Evolutionary conservation across 2,797 vertebrate genomes (phyloP).

Genomic region (Peromyscus melanophrys): DNA sequence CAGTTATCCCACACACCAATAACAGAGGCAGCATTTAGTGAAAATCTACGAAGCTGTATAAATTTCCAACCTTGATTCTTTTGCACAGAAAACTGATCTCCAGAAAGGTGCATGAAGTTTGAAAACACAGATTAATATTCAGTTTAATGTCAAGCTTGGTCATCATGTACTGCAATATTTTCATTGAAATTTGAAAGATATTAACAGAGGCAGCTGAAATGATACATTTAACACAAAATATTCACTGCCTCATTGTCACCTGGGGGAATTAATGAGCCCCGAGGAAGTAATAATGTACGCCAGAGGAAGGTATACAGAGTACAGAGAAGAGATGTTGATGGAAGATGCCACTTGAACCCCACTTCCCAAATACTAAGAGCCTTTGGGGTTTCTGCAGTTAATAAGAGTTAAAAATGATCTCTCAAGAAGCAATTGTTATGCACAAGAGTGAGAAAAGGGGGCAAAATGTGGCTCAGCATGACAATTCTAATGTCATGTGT

Average conservation of each 20-base stretch:
- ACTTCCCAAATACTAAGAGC: background rate
- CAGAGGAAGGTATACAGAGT: background rate
- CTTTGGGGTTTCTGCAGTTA: background rate
- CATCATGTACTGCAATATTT: background rate
- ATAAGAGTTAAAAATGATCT: background rate
- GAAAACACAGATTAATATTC: slow-evolving; percentile 47
- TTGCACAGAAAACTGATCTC: background rate
- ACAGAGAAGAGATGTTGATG: background rate
- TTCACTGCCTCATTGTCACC: background rate
- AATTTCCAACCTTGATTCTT: slow-evolving; percentile 55
- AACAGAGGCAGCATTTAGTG: background rate
- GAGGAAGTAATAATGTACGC: background rate
- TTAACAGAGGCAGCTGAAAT: slow-evolving; percentile 42
- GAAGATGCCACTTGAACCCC: background rate
- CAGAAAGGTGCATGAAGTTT: slow-evolving; percentile 14
- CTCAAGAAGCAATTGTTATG: background rate
- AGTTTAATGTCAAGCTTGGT: slow-evolving; percentile 29
- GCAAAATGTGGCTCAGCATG: slow-evolving; percentile 13
- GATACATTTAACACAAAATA: slow-evolving; percentile 28
- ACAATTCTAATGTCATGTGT: slow-evolving; percentile 25
- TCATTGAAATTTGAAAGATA: slow-evolving; percentile 33
- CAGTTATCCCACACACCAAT: background rate
- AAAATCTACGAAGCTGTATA: background rate
- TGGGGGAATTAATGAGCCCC: background rate
- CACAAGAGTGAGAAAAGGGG: background rate